Base-by-base conservation (phyloP, 2,888 invertebrate genomes). In the Caenorhabditis sp. region DNA sequence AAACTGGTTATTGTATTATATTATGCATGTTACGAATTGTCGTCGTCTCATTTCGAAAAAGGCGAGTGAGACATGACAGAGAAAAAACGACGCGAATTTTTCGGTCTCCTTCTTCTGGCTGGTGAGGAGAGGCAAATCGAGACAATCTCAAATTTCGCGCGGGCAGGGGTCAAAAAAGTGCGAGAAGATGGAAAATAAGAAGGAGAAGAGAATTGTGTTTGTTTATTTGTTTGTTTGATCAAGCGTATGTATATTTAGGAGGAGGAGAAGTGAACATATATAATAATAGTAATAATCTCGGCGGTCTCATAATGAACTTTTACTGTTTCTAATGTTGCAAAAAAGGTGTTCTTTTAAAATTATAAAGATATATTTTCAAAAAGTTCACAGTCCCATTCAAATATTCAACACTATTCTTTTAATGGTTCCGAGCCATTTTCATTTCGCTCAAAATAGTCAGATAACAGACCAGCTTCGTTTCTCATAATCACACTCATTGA, bases 221-320 rank as follows among this genome's bases (percentile, higher is more conserved):
- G 37, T 26, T n/a, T 58, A 19, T 31, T 21, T 58, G 27, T 58
- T 36, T 58, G 24, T 27, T 23, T 58, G 27, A 26, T 26, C 23
- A 23, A 26, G 17, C 23, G 17, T 57, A 57, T 23, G 23, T 57
- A 19, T 24, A 57, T 23, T 26, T 23, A 19, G n/a, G 23, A 57
- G 57, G 27, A 57, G n/a, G 23, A 57, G 57, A 17, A 57, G 23
- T 24, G 19, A 24, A 57, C n/a, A 57, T 17, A 57, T 26, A 57
- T 31, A 31, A 31, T 31, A 31, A 31, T 31, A 31, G 10, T 31
- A 31, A 10, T 31, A 31, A 31, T 31, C 31, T 4, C 31, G 31
- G 31, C 31, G 31, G 31, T 31, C 31, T 31, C 31, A 10, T 31
- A 31, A 31, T 31, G 10, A 4, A 31, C 31, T 31, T 31, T 31